Conservation (phyloP, 1,140 invertebrate species). For the Anastrepha obliqua region DNA sequence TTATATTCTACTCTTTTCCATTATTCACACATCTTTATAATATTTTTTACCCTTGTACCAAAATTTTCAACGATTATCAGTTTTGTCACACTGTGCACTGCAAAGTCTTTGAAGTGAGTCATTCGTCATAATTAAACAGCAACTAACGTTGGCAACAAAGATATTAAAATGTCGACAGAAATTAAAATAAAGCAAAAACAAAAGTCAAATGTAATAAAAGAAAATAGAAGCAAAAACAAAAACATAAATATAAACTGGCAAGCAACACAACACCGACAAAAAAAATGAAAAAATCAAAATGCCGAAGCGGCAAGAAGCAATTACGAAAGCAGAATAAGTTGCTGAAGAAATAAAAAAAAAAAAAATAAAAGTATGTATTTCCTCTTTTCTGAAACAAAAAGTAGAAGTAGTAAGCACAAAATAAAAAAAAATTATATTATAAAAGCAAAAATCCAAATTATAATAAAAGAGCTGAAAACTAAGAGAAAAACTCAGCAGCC, state of each 20-base stretch:
- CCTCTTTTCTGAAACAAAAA: not conserved
- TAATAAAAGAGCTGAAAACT: not conserved
- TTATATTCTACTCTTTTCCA: no score
- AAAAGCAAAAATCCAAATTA: not conserved
- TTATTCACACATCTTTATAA: no score
- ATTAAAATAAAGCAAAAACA: not conserved
- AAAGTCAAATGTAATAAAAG: not conserved
- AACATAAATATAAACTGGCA: not conserved
- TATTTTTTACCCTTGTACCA: no score
- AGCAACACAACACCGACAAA: not conserved
- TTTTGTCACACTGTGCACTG: not conserved
- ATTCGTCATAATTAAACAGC: conserved; percentile 36
- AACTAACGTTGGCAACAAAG: conserved; percentile 42
- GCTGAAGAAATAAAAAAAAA: not conserved
- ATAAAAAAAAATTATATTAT: not conserved
- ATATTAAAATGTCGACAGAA: conserved; percentile 46
- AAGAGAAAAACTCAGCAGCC: not conserved
- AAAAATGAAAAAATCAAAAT: conserved; percentile 5
- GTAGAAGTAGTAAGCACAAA: not conserved
- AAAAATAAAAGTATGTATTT: not conserved
- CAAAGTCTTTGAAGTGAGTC: conserved; percentile 21
- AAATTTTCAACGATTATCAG: no score
- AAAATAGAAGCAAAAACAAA: not conserved
- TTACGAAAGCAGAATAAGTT: not conserved
- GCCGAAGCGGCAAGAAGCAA: conserved; percentile 4